phyloP scores from a whole-genome alignment of 2,797 vertebrate species.

The Pterois miles region DNA sequence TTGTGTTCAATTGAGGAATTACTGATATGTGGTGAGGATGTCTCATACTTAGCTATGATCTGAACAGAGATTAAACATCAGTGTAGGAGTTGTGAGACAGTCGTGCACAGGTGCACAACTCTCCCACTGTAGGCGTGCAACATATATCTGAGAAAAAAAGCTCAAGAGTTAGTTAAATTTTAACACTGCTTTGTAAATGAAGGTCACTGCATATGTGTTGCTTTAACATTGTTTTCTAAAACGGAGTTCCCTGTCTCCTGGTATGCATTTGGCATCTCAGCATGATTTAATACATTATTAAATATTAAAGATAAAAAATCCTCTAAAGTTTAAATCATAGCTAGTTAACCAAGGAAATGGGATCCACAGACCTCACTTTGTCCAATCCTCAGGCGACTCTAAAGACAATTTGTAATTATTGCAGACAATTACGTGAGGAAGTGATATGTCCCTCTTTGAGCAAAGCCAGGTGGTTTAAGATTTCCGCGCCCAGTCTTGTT shows the following conservation, averaged over 20 bases:
- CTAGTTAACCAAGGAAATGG: neutral
- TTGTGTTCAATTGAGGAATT: conserved; percentile 70
- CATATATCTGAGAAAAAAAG: conserved; percentile 19
- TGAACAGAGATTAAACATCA: conserved; percentile 57
- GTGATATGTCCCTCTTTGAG: conserved; percentile 63
- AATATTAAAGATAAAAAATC: neutral
- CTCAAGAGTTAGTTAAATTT: neutral
- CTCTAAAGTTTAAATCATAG: neutral
- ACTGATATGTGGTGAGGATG: conserved; percentile 68
- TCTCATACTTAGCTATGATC: conserved; percentile 46
- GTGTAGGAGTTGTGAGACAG: conserved; percentile 35
- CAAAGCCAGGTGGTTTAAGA: conserved; percentile 67
- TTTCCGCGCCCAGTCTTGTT: conserved; percentile 71
- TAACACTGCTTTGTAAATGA: neutral
- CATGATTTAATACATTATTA: neutral
- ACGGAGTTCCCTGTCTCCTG: neutral
- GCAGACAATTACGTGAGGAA: conserved; percentile 74
- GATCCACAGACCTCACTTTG: conserved; percentile 25
- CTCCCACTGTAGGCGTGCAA: conserved; percentile 12
- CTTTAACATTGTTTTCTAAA: neutral
- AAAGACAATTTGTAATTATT: conserved; percentile 81
- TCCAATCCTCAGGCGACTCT: conserved; percentile 35
- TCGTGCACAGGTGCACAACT: conserved; percentile 41
- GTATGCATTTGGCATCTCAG: neutral
- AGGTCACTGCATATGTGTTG: neutral